A percentile compares a stretch with the other conserved stretches of the same genome.
Evolutionary conservation across 2,113 vertebrate genomes (phyloP).

Genomic region (Phycodurus eques): DNA sequence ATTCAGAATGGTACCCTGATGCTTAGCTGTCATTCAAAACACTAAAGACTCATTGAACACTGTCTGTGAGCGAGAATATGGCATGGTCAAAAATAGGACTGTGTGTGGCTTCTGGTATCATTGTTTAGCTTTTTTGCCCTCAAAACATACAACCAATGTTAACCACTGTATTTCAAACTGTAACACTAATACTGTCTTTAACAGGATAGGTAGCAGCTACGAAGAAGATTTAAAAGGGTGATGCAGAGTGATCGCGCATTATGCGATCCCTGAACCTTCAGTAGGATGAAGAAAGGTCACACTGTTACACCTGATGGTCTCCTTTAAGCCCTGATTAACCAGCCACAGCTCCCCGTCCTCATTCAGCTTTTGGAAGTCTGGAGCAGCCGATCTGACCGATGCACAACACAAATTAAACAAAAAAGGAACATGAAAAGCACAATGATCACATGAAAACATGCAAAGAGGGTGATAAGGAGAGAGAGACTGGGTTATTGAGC

Average conservation of each 20-base stretch:
- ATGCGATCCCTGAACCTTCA: neutral
- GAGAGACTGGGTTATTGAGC: neutral
- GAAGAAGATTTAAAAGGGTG: neutral
- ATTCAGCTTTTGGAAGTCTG: conserved; percentile 93
- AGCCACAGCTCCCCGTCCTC: conserved; percentile 99
- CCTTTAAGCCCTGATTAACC: conserved; percentile 99
- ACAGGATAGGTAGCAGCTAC: neutral
- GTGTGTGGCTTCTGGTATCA: no score
- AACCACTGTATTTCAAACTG: no score
- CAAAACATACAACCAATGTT: no score
- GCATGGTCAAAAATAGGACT: no score
- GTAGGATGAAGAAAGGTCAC: neutral
- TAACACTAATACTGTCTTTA: neutral
- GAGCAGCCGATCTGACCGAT: conserved; percentile 85
- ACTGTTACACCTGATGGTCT: conserved; percentile 92
- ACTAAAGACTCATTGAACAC: no score
- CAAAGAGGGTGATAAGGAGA: neutral
- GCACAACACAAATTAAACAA: conserved; percentile 52
- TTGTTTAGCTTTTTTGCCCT: no score
- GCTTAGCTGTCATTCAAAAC: no score
- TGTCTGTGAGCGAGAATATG: no score
- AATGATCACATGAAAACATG: conserved; percentile 41
- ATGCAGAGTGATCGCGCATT: neutral
- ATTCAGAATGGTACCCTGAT: no score
- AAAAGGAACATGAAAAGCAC: conserved; percentile 64